Base-by-base conservation (phyloP, 2,797 vertebrate genomes). In the Sparus aurata region DNA sequence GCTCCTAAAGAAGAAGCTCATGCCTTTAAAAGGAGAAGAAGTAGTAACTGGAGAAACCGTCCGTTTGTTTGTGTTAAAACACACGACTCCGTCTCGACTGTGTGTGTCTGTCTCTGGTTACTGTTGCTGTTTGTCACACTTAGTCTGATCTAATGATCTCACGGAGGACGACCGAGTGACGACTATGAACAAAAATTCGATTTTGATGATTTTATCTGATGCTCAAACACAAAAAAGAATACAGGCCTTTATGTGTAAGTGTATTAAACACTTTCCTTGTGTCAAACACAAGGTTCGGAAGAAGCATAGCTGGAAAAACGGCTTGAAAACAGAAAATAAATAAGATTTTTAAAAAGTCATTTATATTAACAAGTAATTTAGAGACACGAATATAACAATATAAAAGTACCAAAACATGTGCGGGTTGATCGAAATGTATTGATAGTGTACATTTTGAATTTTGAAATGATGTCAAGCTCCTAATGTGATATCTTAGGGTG, bases 1-100 rank as follows among this genome's bases (percentile, higher is more conserved):
- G 83, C 75, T 75, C 73, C 74, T 62, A 78, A 73, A 75, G 41
- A 60, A 57, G 69, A 18, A 53, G 73, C 43, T 83, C 61, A 13
- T n/a, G 43, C 47, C 52, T 78, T 72, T 54, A 34, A 52, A 68
- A 61, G 43, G 78, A 47, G 77, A 60, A 27, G 45, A 1, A 47
- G 47, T 11, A 22, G 22, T 41, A 60, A 0, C 45, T 57, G 20
- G 73, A 70, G 27, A 52, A 77, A 17, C 9, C 41, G 41, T 49
- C 12, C 0, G 2, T 58, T 61, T 81, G 55, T 70, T 76, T 71
- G 27, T 55, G 18, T 30, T 38, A 38, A 70, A 73, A 73, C 11
- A 34, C 41, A 16, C 30, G 16, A 6, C 45, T 27, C 15, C 17
- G 5, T 22, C 2, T 22, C 18, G 23, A 30, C 1, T 15, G 27